Evolutionary conservation across 2,888 invertebrate genomes (phyloP).

Genomic region (Tetragnatha montana): DNA sequence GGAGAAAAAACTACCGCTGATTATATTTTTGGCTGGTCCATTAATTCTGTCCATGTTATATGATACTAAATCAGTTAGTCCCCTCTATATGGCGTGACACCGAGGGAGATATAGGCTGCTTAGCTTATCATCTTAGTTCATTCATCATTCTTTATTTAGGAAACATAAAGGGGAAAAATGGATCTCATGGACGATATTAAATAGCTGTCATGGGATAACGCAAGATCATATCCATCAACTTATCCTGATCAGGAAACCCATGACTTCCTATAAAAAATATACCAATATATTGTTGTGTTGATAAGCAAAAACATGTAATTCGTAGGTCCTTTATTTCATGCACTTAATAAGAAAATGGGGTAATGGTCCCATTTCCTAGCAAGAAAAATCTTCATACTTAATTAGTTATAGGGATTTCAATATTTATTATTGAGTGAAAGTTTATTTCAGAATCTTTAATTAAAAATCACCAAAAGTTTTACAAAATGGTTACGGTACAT

Average conservation of each 20-base stretch:
- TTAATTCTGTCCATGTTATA: conserved; percentile 42
- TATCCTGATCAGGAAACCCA: background rate
- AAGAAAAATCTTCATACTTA: too few species aligned
- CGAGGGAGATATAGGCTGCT: conserved; percentile 49
- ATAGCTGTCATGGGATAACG: conserved; percentile 63
- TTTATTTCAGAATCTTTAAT: too few species aligned
- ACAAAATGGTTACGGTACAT: too few species aligned
- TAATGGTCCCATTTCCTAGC: too few species aligned
- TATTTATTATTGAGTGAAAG: too few species aligned
- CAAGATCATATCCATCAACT: conserved; percentile 52
- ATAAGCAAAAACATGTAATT: too few species aligned
- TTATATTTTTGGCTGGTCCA: conserved; percentile 34
- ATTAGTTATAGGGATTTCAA: too few species aligned
- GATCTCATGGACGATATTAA: conserved; percentile 53
- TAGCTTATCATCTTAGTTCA: conserved; percentile 65
- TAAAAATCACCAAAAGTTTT: too few species aligned
- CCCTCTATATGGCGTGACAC: conserved; percentile 49
- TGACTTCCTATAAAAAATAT: background rate
- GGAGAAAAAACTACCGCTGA: conserved; percentile 3
- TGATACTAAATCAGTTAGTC: conserved; percentile 52
- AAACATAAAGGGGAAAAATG: conserved; percentile 50
- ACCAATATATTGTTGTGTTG: too few species aligned
- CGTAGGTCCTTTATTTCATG: too few species aligned
- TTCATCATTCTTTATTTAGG: conserved; percentile 68
- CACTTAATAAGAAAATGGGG: too few species aligned